Evolutionary conservation across 2,797 vertebrate genomes (phyloP), one percentile per base, ranked within the genome.

Genomic region (Phrynocephalus forsythii): DNA sequence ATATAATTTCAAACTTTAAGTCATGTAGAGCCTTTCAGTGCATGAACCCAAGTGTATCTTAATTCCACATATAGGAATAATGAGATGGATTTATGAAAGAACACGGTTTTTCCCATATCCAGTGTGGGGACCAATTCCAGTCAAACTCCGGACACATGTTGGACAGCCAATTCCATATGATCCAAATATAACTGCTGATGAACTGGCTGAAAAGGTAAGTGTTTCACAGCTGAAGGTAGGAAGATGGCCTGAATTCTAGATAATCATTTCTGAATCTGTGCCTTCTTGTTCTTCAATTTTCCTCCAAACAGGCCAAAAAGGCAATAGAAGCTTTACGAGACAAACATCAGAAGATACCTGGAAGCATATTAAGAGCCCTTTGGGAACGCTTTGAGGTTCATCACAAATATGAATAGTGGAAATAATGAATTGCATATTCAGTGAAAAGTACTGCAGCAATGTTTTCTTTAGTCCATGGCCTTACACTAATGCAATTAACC

Each of bases 111-210:
- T 97, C 0, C 16, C 94, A 0, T 97, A 96, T 73, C 97, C 97
- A 0, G 66, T 97, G 69, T 97, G 97, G 38, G 97, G 97, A 33
- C 96, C 97, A 0, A 66, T 88, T 60, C 82, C 82, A 79, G 87
- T 88, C 22, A 88, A 84, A 84, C 8, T 84, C 16, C 94, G 96
- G 77, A 98, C 97, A 11, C 97, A 96, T 90, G 94, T 98, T 6
- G 97, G 97, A 28, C 97, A 98, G 90, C 97, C 97, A 13, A 98
- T 98, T 92, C 96, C 96, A 0, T 97, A 97, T 20, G 97, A 98
- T 86, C 96, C 97, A 69, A 95, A 96, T 88, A 4, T 96, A 6
- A 96, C 83, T 4, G 96, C 97, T 71, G 87, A 94, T 16, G 96
- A 98, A 66, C 92, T 98, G 77, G 96, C 97, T 83, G 96, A 97